Base-by-base conservation (phyloP, 2,888 invertebrate genomes). In the Lithosia quadra region DNA sequence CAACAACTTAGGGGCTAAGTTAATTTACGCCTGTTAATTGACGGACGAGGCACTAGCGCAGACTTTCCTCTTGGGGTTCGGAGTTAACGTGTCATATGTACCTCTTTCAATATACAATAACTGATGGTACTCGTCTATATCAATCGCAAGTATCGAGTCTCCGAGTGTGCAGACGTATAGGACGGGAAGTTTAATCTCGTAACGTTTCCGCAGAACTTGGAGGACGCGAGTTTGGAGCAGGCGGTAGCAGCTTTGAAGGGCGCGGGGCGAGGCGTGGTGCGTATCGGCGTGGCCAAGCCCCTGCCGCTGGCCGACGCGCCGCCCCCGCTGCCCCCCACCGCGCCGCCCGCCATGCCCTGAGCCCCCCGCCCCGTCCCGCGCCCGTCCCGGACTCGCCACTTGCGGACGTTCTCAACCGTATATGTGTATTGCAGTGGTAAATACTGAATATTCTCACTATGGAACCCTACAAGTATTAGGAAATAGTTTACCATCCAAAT, bases 221-320 rank as follows among this genome's bases (percentile, higher is more conserved):
- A 99, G 89, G 99, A 99, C 92, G 99, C 99, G 68, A 98, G 98
- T 24, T 93, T 99, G 77, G 99, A 99, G 92, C 98, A 99, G 92
- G 99, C 99, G 3, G 99, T 99, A 63, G 99, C 99, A 86, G 99
- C 99, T 2, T 92, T 99, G 78, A 99, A 99, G 92, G 99, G 99
- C 49, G 99, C 99, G 4, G 97, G 98, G 0, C 98, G 98, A 85
- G 99, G 99, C 63, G 96, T 98, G 63, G 99, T 99, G 2, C 96
- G 98, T 78, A 98, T 99, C 85, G 99, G 99, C 58, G 99, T 99
- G 67, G 99, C 99, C 81, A 98, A 98, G 93, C 98, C 98, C 49
- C 95, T 98, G 84, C 98, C 98, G 75, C 96, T 97, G 80, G 96
- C 97, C 15, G 97, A 97, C 89, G 97, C 91, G 56, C 92, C 93